A percentile compares a stretch with the other conserved stretches of the same genome.
phyloP scores from a whole-genome alignment of 2,113 vertebrate genomes.

The Anoplopoma fimbria region DNA sequence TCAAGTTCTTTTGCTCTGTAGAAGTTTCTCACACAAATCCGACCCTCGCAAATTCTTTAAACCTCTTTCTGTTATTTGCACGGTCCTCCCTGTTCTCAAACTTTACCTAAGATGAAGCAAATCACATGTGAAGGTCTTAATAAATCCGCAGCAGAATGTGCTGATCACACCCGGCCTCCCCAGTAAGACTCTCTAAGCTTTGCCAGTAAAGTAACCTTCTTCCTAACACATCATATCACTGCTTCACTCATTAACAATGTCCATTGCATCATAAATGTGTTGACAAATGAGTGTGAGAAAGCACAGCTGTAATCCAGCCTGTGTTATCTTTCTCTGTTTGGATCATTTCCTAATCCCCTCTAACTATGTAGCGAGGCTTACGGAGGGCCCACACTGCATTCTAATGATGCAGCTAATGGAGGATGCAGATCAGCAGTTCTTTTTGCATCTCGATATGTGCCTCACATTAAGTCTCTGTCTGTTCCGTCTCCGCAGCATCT shows the following conservation, averaged over 20 bases:
- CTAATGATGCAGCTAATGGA: conserved; percentile 58
- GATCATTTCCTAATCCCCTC: conserved; percentile 46
- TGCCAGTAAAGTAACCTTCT: conserved; percentile 13
- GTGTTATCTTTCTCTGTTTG: conserved; percentile 30
- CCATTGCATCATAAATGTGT: conserved; percentile 45
- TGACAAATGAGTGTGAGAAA: conserved; percentile 64
- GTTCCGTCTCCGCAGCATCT: conserved; percentile 87
- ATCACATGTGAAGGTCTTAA: conserved; percentile 13
- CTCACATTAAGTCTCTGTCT: conserved; percentile 2
- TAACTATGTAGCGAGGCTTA: conserved; percentile 7
- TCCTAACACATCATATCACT: conserved; percentile 1
- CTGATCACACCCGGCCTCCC: conserved; percentile 20
- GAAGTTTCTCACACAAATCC: not conserved
- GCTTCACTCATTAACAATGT: conserved; percentile 10
- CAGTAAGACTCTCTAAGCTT: conserved; percentile 26
- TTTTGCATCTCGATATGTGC: not conserved
- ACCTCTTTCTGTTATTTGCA: conserved; percentile 3
- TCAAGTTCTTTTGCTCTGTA: not conserved
- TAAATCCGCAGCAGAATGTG: conserved; percentile 16
- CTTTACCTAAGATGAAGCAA: not conserved
- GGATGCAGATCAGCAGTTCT: conserved; percentile 10
- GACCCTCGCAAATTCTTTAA: not conserved
- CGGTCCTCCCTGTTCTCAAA: not conserved
- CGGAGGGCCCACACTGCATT: not conserved
- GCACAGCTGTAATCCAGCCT: conserved; percentile 24